These are phyloP conservation scores for Deilephila elpenor DNA, from an alignment of 2,888 invertebrate species.

Conservation along the genomic window DNA sequence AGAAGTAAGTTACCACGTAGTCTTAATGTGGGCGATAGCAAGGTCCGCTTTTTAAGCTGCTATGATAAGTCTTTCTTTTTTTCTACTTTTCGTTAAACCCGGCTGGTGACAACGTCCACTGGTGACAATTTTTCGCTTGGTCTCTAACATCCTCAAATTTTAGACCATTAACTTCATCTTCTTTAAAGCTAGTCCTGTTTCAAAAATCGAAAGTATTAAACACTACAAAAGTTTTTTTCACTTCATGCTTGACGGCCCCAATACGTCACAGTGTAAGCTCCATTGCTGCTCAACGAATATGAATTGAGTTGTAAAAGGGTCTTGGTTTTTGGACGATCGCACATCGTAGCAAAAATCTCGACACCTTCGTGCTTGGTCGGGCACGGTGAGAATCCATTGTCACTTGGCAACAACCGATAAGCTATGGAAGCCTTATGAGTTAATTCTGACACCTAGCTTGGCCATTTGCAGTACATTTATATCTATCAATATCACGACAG, in stretches of 20 bases:
- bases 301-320: background rate
- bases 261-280: background rate
- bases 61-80: too few relatives aligned
- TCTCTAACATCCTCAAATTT: too few relatives aligned
- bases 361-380: background rate
- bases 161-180: too few relatives aligned
- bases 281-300: background rate
- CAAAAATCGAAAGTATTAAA: too few relatives aligned
- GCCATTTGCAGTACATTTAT: background rate
- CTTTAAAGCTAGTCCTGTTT: too few relatives aligned
- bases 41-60: too few relatives aligned
- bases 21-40: too few relatives aligned
- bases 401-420: background rate
- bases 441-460: background rate
- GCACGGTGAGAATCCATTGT: background rate
- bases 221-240: background rate
- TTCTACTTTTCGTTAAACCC: too few relatives aligned
- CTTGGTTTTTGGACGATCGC: slow-evolving; percentile 4
- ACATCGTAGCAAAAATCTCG: slow-evolving; percentile 10
- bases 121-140: too few relatives aligned
- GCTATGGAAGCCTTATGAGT: background rate
- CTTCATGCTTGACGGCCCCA: background rate
- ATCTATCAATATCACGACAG: background rate
- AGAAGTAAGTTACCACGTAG: too few relatives aligned
- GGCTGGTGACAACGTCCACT: too few relatives aligned